Base-by-base conservation (phyloP, 1,140 invertebrate species). In the Lutraria rhynchaena region DNA sequence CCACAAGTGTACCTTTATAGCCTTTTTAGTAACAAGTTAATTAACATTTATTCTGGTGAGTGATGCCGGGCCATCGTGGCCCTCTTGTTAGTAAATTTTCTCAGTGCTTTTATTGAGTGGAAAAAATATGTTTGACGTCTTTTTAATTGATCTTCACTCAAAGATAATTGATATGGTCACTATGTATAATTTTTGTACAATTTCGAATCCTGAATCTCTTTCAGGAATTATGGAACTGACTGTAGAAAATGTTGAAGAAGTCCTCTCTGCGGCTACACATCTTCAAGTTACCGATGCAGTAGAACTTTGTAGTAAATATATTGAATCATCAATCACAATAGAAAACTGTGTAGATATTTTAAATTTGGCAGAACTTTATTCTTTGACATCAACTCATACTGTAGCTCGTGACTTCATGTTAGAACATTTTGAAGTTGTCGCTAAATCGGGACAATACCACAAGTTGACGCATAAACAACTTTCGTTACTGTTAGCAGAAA, bases 321-420 rank as follows among this genome's bases (percentile, higher is more conserved):
- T 92, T 35, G 87, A 90, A 55, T 85, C 83, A 31, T 88, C 87
- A 13, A 87, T 92, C 22, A 90, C 87, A 33, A 83, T 86, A 9
- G 87, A 89, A 44, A 92, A 92, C 73, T 92, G 92, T 88, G 87
- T 92, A 29, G 89, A 91, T 65, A 87, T 92, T 81, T 73, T 92
- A 3, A 92, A 92, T 82, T 73, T 92, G 13, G 87, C 90, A 15
- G 90, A 92, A 51, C 81, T 92, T 22, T 92, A 91, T 74, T 87
- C 87, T 35, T 75, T 92, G n/a, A 63, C 44, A 13, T 49, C 73
- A 33, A 87, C 86, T 11, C 65, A 83, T 19, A 82, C 82, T 57
- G 69, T 82, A 13, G 86, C 89, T 1, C 71, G 80, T 55, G 71
- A 85, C 57, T 92, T 89, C 71, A 91, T 92, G 57, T 76, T 91